Base-by-base conservation (phyloP, 1,140 invertebrate species). In the Temnothorax nylanderi region DNA sequence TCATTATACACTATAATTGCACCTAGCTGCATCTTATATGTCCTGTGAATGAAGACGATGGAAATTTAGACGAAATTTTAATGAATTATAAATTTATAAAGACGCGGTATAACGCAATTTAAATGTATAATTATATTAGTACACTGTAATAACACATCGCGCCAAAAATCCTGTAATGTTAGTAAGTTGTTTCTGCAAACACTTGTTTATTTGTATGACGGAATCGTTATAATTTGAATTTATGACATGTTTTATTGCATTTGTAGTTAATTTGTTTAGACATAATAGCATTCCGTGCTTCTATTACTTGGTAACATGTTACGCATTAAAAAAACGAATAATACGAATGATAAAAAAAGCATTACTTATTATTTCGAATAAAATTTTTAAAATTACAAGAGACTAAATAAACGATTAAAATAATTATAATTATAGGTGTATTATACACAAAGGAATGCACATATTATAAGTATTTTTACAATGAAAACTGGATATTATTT, bases 1-100 rank as follows among this genome's bases (percentile, higher is more conserved):
- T 81, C 26, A 34, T 82, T 74, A 60, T 72, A 58, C 21, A 18
- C 10, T n/a, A 34, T 47, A 62, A 32, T 69, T 26, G 21, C 41
- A 69, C 3, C 18, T 65, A 26, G 16, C 26, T 44, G 26, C 54
- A 34, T 13, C 49, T 49, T 26, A 6, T 32, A 26, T n/a, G 16
- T 41, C 44, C n/a, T 44, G 8, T 32, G 18, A 26, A 78, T 6
- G 32, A 67, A 44, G 41, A 49, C 34, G 34, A 41, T 26, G 8
- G 16, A 18, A 74, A 60, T 74, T 82, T 18, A 8, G 34, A 18
- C 13, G 41, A 71, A 44, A 72, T 26, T 21, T 69, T 69, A 21
- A 69, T 11, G 16, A 41, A 81, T 56, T 32, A 26, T 69, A 26
- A 69, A 49, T n/a, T 34, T 11, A 32, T 72, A 44, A 69, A 72